phyloP scores from a whole-genome alignment of 2,113 vertebrate genomes.

The Tamias sibiricus region DNA sequence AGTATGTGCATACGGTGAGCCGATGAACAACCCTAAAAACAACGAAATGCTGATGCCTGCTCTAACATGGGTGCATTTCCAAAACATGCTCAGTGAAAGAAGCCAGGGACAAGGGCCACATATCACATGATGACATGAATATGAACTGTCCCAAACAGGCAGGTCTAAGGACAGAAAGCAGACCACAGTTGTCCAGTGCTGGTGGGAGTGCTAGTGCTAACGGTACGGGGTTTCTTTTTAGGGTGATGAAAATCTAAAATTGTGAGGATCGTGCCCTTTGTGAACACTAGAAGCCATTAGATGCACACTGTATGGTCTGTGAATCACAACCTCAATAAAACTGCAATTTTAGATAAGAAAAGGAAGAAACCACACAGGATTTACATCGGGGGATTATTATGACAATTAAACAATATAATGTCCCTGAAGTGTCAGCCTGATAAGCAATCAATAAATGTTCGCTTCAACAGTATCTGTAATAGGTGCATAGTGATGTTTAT shows the following conservation, averaged over 20 bases:
- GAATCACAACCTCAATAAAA: slow-evolving; percentile 2
- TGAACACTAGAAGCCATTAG: not conserved
- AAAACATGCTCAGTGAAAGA: not conserved
- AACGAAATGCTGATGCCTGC: not conserved
- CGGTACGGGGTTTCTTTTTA: not conserved
- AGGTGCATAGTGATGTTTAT: not conserved
- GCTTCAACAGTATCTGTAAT: not conserved
- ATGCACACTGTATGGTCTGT: not conserved
- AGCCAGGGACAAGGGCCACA: not conserved
- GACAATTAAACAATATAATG: slow-evolving; percentile 1
- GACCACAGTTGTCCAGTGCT: not conserved
- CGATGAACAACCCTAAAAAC: not conserved
- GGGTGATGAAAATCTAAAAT: not conserved
- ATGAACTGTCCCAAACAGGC: not conserved
- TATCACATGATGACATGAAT: not conserved
- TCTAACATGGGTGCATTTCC: not conserved
- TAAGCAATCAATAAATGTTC: not conserved
- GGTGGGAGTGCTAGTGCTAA: not conserved
- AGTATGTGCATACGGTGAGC: not conserved
- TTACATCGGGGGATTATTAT: not conserved
- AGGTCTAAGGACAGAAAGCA: not conserved
- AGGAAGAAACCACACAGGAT: not conserved
- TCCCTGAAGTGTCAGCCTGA: not conserved
- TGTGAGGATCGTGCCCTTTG: not conserved
- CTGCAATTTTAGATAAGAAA: not conserved